Base-by-base conservation (phyloP, 2,888 invertebrate genomes). In the Sinotaia quadrata region DNA sequence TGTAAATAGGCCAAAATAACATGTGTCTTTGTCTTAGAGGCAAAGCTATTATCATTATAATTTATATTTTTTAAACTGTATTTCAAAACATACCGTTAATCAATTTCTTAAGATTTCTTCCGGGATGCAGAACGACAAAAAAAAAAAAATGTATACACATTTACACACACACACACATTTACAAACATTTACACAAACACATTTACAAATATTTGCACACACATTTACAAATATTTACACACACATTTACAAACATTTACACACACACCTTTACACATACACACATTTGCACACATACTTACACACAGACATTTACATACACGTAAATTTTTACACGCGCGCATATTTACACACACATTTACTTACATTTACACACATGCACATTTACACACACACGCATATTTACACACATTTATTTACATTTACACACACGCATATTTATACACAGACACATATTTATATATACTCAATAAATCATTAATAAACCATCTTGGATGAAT, bases 391-490 rank as follows among this genome's bases (percentile, higher is more conserved):
- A 52, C 52, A 52, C 52, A 52, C 52, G 31, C 52, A 52, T 31
- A 52, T 31, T 29, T 31, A 52, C 52, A 52, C 52, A 52, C 52
- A 52, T 31, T 29, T 31, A 52, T 31, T 29, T 31, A 52, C 52
- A 52, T 31, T 29, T 31, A 52, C 52, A 52, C 52, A 52, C 52
- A 52, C 52, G 31, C 52, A n/a, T n/a, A n/a, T n/a, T n/a, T n/a
- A n/a, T n/a, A n/a, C n/a, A n/a, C n/a, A n/a, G n/a, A n/a, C n/a
- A n/a, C n/a, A n/a, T n/a, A n/a, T n/a, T n/a, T n/a, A n/a, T n/a
- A n/a, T n/a, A n/a, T n/a, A n/a, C n/a, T n/a, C n/a, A n/a, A n/a
- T n/a, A n/a, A n/a, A n/a, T n/a, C n/a, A n/a, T n/a, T n/a, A n/a
- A n/a, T n/a, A n/a, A n/a, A n/a, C n/a, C n/a, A n/a, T n/a, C n/a